Evolutionary conservation across 2,888 invertebrate species (phyloP).

Genomic region (Drosophila phalerata): DNA sequence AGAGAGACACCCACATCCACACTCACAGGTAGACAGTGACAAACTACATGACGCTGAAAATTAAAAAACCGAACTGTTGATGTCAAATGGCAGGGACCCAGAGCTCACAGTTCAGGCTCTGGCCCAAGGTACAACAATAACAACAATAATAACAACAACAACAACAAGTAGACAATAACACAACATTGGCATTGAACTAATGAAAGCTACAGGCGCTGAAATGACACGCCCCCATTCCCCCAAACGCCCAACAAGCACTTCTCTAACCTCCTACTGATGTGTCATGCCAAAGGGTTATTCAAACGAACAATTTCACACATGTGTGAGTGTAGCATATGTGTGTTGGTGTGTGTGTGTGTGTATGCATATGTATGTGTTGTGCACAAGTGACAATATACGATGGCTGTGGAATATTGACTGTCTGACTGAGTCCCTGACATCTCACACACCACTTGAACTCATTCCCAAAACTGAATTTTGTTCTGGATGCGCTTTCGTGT

Average conservation of each 20-base stretch:
- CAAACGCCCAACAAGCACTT: neutral
- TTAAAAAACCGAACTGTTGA: constrained; percentile 58
- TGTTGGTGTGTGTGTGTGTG: neutral
- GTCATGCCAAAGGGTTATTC: constrained; percentile 66
- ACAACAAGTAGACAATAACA: constrained; percentile 24
- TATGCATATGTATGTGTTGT: constrained; percentile 6
- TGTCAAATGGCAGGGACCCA: constrained; percentile 38
- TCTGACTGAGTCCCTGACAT: constrained; percentile 23
- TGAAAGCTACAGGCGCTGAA: constrained; percentile 70
- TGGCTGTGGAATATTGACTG: constrained; percentile 43
- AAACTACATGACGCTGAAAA: constrained; percentile 55
- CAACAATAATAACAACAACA: neutral
- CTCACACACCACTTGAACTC: constrained; percentile 10
- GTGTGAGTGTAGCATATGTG: neutral
- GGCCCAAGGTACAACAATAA: constrained; percentile 22
- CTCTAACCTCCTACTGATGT: constrained; percentile 41
- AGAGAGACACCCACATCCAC: constrained; percentile 1
- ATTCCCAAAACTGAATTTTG: constrained; percentile 30
- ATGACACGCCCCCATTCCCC: constrained; percentile 4
- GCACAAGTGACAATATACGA: constrained; percentile 14
- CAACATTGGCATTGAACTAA: constrained; percentile 73
- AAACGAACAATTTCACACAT: constrained; percentile 14
- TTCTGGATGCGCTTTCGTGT: constrained; percentile 24
- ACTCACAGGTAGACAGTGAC: constrained; percentile 39
- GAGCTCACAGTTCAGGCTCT: constrained; percentile 6